Evolutionary conservation across 1,140 invertebrate species (phyloP).

Genomic region (Papilio polytes): DNA sequence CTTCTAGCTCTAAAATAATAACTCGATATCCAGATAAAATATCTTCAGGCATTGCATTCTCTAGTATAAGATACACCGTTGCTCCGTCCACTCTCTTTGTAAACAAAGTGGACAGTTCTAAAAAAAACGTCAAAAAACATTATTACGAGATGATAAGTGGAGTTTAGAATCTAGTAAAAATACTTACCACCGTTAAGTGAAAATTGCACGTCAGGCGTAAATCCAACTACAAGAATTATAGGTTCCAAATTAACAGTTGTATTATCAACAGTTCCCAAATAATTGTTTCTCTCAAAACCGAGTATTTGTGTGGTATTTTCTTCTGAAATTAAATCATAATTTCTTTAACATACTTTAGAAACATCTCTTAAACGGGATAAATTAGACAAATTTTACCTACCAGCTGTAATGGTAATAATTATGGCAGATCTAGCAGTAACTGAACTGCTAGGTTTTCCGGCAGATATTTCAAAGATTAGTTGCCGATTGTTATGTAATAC

Average conservation of each 20-base stretch:
- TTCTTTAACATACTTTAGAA: background rate
- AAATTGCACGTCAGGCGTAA: background rate
- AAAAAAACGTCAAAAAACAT: background rate
- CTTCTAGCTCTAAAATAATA: conserved; percentile 52
- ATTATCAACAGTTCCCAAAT: background rate
- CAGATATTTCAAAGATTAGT: conserved; percentile 43
- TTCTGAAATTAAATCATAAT: background rate
- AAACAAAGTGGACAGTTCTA: background rate
- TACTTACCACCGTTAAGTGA: background rate
- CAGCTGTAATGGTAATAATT: background rate
- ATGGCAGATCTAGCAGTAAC: conserved; percentile 5
- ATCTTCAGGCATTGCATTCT: conserved; percentile 43
- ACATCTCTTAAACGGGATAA: background rate
- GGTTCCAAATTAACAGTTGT: background rate
- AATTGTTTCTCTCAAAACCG: background rate
- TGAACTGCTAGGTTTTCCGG: conserved; percentile 19
- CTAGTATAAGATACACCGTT: background rate
- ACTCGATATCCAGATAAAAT: conserved; percentile 47
- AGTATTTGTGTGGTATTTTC: background rate
- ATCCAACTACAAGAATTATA: background rate
- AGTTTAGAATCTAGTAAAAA: no score
- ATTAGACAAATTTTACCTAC: background rate
- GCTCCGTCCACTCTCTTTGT: background rate
- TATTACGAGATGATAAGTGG: no score
- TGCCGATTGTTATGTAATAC: conserved; percentile 44